Evolutionary conservation across 2,888 invertebrate genomes (phyloP), one percentile per base, ranked within the genome.

Genomic region (Spialia ferax): DNA sequence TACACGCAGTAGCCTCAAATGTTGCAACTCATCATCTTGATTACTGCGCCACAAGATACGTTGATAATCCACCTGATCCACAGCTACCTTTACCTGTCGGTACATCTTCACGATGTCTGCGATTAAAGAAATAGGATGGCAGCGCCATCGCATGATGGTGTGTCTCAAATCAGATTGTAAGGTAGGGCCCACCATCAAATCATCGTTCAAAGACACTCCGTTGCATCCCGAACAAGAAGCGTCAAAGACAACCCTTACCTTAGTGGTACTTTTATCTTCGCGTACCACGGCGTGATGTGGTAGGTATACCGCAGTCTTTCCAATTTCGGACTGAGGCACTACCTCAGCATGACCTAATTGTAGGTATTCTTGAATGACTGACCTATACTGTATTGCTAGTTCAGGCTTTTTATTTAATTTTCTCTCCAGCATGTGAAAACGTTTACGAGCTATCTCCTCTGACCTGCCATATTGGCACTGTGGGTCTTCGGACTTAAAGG

Each of bases 61-160:
- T 32, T 74, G 74, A 45, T 42, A 74, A 22, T 73, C 71, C 7
- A 68, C 35, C 48, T 81, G 74, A 0, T 73, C 64, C 1, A 69
- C 63, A 0, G 64, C 7, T 3, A 79, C 71, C 13, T 68, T 69
- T 10, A 79, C 69, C 68, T 77, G 75, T 0, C 77, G 63, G 54
- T 77, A 81, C 79, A 81, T 80, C 63, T 80, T 77, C 2, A 71
- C 67, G 10, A 79, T 71, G 50, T 77, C 78, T 7, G 76, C 74
- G 0, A 73, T 71, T 0, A 80, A 55, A 15, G 69, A 74, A 7
- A 78, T 69, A 1, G 63, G 68, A 59, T 75, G 63, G 1, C 10
- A 45, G 23, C 78, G 52, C 74, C 78, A 80, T 11, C 75, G 64
- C 68, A 77, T 71, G 0, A 78, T 38, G 8, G 79, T 67, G 22